A percentile compares a stretch with the other conserved stretches of the same genome.
phyloP scores from a whole-genome alignment of 1,140 invertebrate species.

The Teleogryllus occipitalis region DNA sequence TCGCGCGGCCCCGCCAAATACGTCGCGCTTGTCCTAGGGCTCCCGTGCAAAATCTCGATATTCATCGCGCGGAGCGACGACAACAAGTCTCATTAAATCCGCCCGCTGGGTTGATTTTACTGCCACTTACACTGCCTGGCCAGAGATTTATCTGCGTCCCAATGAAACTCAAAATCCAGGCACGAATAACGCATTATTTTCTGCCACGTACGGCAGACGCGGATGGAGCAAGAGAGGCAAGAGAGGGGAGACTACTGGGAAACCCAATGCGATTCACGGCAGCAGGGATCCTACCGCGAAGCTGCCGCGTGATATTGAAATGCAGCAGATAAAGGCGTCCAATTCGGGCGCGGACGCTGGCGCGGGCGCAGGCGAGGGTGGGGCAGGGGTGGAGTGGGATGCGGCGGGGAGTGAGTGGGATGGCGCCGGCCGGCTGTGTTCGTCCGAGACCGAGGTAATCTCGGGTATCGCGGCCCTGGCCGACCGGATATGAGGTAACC shows the following conservation, averaged over 20 bases:
- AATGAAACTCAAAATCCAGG: background rate
- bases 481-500: background rate
- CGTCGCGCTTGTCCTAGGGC: too few relatives aligned
- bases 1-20: too few relatives aligned
- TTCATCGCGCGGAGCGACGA: too few relatives aligned
- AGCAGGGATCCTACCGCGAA: background rate
- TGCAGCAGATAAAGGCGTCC: background rate
- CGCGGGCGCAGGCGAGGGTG: too few relatives aligned
- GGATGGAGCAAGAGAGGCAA: too few relatives aligned
- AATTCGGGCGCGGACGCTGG: background rate
- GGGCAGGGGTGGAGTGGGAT: too few relatives aligned
- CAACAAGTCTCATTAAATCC: too few relatives aligned
- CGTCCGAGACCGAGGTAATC: background rate
- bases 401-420: too few relatives aligned
- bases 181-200: background rate
- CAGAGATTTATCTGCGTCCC: background rate
- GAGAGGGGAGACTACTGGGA: background rate
- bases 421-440: background rate
- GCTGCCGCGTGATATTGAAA: background rate
- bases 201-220: too few relatives aligned
- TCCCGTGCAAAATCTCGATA: too few relatives aligned
- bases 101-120: background rate
- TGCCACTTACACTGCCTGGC: background rate
- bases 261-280: background rate
- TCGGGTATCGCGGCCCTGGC: background rate